phyloP scores from a whole-genome alignment of 2,888 invertebrate genomes.

The Nephrotoma appendiculata region DNA sequence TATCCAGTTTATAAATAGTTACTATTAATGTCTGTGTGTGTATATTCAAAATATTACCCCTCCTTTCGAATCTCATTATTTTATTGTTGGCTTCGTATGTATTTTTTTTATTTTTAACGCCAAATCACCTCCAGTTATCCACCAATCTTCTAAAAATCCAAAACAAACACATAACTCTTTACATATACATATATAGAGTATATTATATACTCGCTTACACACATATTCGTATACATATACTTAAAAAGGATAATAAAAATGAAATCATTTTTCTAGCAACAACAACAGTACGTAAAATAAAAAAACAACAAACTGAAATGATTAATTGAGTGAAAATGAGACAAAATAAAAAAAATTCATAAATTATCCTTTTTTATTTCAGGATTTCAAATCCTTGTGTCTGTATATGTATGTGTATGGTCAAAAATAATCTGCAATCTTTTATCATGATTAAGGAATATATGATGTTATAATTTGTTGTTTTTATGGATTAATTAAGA shows the following conservation, averaged over 20 bases:
- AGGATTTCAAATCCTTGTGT: background rate
- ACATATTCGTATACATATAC: background rate
- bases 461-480: background rate
- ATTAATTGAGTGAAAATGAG: background rate
- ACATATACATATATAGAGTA: background rate
- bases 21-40: background rate
- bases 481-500: background rate
- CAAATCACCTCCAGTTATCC: background rate
- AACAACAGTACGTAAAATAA: background rate
- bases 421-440: background rate
- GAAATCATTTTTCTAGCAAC: background rate
- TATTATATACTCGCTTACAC: background rate
- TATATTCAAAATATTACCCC: background rate
- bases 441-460: background rate
- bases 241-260: background rate
- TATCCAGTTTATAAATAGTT: background rate
- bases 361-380: background rate
- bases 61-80: background rate
- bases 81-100: background rate
- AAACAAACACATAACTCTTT: background rate
- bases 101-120: background rate
- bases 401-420: background rate
- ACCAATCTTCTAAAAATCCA: background rate
- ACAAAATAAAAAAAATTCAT: background rate
- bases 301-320: background rate